phyloP scores from a whole-genome alignment of 2,113 vertebrate genomes.

The Platanista minor region DNA sequence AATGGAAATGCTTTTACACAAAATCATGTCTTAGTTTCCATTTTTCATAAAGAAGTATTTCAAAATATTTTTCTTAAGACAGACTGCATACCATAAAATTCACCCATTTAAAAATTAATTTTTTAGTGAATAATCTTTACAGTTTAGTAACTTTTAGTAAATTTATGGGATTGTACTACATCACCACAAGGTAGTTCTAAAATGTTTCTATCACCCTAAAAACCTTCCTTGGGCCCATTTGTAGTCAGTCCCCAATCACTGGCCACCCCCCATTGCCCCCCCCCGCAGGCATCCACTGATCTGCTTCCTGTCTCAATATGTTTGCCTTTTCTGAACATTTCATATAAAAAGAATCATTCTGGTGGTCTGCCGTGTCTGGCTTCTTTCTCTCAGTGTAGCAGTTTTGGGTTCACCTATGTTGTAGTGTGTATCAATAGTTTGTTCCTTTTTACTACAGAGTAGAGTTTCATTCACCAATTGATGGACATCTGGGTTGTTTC shows the following conservation, averaged over 20 bases:
- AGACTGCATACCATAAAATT: background rate
- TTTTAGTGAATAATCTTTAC: background rate
- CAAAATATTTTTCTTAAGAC: background rate
- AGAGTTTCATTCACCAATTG: background rate
- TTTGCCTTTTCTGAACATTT: background rate
- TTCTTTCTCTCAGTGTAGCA: background rate
- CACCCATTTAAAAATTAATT: background rate
- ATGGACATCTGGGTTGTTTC: background rate
- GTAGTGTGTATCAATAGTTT: background rate
- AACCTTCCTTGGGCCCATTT: background rate
- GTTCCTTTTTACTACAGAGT: background rate
- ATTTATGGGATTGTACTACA: background rate
- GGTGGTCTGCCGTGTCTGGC: background rate
- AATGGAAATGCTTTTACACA: background rate
- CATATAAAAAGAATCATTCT: background rate
- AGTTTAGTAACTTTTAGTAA: background rate
- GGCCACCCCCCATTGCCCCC: rapidly evolving
- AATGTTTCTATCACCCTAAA: background rate
- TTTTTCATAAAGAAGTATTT: background rate
- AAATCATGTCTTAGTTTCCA: background rate
- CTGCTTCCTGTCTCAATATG: background rate
- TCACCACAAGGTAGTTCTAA: background rate
- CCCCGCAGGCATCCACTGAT: no score
- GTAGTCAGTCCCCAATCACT: background rate
- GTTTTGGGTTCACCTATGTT: background rate